Conservation (phyloP, 2,797 vertebrate species). For the Octomys mimax region DNA sequence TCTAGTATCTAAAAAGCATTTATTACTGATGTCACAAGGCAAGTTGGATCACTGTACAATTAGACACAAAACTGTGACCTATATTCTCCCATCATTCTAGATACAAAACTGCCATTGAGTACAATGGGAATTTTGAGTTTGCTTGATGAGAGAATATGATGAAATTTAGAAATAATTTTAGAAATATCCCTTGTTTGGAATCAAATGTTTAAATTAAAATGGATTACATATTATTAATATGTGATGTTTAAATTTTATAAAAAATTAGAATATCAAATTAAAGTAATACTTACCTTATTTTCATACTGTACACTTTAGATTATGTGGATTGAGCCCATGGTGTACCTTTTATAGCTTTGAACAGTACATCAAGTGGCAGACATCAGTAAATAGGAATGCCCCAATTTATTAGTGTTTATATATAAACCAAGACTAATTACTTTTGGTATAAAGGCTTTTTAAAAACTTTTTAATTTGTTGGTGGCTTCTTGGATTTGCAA, state of each 20-base stretch:
- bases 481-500: conserved; percentile 81
- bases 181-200: conserved; percentile 69
- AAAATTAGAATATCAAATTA: conserved; percentile 73
- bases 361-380: conserved; percentile 79
- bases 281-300: conserved; percentile 57
- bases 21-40: conserved; percentile 83
- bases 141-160: conserved; percentile 82
- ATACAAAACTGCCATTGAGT: conserved; percentile 84
- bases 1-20: conserved; percentile 78
- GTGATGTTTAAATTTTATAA: conserved; percentile 47
- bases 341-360: conserved; percentile 80
- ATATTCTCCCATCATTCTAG: conserved; percentile 80
- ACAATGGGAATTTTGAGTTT: conserved; percentile 84
- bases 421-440: conserved; percentile 77
- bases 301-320: conserved; percentile 64
- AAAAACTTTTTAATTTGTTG: conserved; percentile 74
- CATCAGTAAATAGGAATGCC: conserved; percentile 85
- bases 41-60: conserved; percentile 79
- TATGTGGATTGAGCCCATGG: conserved; percentile 65
- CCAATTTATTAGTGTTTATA: conserved; percentile 74
- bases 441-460: conserved; percentile 75
- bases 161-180: conserved; percentile 76
- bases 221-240: conserved; percentile 68
- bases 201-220: conserved; percentile 65
- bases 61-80: conserved; percentile 54